phyloP scores from a whole-genome alignment of 2,797 vertebrate species.

The Uromys caudimaculatus region DNA sequence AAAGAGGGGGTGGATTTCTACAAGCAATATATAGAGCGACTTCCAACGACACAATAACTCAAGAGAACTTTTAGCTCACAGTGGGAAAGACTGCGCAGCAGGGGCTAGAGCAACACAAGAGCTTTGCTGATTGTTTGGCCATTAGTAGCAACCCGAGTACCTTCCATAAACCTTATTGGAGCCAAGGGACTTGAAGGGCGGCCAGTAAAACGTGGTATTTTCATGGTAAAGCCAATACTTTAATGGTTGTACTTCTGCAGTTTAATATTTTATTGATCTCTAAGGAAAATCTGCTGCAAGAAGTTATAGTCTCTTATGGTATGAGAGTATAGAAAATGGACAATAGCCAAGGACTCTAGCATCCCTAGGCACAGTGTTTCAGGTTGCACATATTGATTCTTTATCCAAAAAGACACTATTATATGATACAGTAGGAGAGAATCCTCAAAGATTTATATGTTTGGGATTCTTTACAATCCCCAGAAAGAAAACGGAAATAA shows the following conservation, averaged over 20 bases:
- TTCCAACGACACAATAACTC: neutral
- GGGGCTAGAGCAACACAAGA: neutral
- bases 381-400: neutral
- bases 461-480: neutral
- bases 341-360: neutral
- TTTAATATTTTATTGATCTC: constrained; percentile 66
- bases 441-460: constrained; percentile 8
- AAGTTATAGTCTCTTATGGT: neutral
- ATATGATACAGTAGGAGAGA: neutral
- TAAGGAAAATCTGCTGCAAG: constrained; percentile 35
- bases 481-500: neutral
- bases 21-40: neutral
- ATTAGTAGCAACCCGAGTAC: neutral
- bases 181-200: neutral
- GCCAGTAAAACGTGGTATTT: neutral
- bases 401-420: neutral
- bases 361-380: neutral
- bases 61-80: neutral
- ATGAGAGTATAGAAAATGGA: constrained; percentile 29
- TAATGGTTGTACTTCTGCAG: constrained; percentile 18
- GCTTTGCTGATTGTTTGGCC: neutral
- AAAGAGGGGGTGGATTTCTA: neutral
- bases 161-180: neutral
- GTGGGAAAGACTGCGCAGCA: neutral
- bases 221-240: constrained; percentile 26